phyloP scores from a whole-genome alignment of 2,113 vertebrate species.

The Oncorhynchus kisutch region DNA sequence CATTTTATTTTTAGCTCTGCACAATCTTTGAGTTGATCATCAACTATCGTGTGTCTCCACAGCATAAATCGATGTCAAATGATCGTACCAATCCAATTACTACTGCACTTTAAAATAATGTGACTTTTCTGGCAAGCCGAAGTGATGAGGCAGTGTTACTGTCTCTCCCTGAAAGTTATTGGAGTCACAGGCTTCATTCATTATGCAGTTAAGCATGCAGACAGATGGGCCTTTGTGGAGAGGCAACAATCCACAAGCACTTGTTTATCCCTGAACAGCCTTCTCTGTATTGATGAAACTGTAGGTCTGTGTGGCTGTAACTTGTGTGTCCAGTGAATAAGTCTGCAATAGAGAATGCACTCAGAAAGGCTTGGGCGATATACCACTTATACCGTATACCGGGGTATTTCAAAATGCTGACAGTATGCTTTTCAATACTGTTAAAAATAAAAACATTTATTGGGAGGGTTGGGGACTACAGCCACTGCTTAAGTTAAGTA shows the following conservation, averaged over 20 bases:
- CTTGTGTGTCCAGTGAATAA: neutral
- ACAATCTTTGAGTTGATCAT: neutral
- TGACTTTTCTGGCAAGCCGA: constrained; percentile 19
- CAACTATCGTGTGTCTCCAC: neutral
- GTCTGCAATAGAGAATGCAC: neutral
- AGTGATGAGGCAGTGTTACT: constrained; percentile 8
- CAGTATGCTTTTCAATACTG: too few relatives aligned
- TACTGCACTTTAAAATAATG: constrained; percentile 11
- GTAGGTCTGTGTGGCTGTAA: neutral
- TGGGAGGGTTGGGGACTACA: too few relatives aligned
- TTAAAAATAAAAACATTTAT: too few relatives aligned
- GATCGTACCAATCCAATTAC: constrained; percentile 14
- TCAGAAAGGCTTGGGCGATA: too few relatives aligned
- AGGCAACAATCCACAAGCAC: constrained; percentile 6
- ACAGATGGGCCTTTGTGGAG: constrained; percentile 24
- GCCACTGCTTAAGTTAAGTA: too few relatives aligned
- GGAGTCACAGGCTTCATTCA: constrained; percentile 12
- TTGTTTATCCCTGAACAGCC: constrained; percentile 24
- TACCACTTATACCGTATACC: too few relatives aligned
- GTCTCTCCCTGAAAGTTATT: constrained; percentile 15
- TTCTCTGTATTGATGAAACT: constrained; percentile 7
- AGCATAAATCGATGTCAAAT: constrained; percentile 32
- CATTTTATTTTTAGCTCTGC: neutral
- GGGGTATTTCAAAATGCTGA: too few relatives aligned
- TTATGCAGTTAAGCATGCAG: constrained; percentile 20